These are phyloP conservation scores for Bembecia ichneumoniformis DNA, from an alignment of 2,888 invertebrate species.

Conservation along the genomic window DNA sequence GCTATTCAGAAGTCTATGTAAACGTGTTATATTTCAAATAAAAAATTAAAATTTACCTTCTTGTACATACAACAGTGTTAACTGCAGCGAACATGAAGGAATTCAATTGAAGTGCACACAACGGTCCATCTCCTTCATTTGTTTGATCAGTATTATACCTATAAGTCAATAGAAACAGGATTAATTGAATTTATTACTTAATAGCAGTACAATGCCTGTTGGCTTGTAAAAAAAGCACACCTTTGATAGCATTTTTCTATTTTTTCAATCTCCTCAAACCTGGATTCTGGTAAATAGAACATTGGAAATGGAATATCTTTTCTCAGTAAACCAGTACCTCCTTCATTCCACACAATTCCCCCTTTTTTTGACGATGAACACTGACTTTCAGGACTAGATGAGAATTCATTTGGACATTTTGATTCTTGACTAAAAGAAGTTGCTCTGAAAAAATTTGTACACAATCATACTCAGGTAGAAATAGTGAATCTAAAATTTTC, in stretches of 20 bases:
- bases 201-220: background rate
- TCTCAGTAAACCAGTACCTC: constrained; percentile 81
- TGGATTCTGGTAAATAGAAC: constrained; percentile 76
- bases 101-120: constrained; percentile 90
- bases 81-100: constrained; percentile 93
- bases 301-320: constrained; percentile 91
- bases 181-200: background rate
- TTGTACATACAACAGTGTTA: constrained; percentile 86
- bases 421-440: constrained; percentile 75
- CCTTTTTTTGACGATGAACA: constrained; percentile 58
- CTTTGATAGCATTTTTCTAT: constrained; percentile 75
- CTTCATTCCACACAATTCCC: constrained; percentile 87
- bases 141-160: constrained; percentile 79
- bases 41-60: constrained; percentile 77
- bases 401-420: constrained; percentile 86
- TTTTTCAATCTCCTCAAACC: constrained; percentile 68
- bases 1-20: too few species aligned
- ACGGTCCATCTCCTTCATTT: constrained; percentile 76
- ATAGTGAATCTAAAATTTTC: too few species aligned
- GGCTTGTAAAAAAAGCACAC: constrained; percentile 16
- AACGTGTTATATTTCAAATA: background rate
- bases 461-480: too few species aligned
- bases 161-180: constrained; percentile 10
- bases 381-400: constrained; percentile 52
- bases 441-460: constrained; percentile 29